A percentile compares a stretch with the other conserved stretches of the same genome.
phyloP scores from a whole-genome alignment of 2,797 vertebrate species.

The Allobates femoralis region DNA sequence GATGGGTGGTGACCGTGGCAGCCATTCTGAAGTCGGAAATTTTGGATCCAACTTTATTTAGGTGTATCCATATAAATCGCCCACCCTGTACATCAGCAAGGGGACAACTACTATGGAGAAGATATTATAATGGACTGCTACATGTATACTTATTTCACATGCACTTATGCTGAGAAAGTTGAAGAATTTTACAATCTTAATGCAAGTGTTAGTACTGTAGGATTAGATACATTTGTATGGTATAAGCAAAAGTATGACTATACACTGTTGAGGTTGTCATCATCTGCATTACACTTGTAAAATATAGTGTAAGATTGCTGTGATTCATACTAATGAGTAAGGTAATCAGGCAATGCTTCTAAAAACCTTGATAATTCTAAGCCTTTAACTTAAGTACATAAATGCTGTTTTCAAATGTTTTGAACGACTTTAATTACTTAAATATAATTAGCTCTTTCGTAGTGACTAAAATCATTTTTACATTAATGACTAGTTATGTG shows the following conservation, averaged over 20 bases:
- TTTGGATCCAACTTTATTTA: too few species aligned
- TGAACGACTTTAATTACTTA: neutral
- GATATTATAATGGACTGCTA: too few species aligned
- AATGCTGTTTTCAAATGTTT: neutral
- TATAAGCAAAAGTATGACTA: neutral
- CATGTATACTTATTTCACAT: too few species aligned
- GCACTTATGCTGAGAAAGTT: too few species aligned
- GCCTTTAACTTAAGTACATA: slow-evolving; percentile 11
- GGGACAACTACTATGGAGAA: too few species aligned
- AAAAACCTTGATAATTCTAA: slow-evolving; percentile 15
- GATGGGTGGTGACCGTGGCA: too few species aligned
- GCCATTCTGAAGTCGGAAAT: too few species aligned
- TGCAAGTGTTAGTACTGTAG: neutral
- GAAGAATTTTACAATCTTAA: neutral
- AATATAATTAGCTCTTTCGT: neutral
- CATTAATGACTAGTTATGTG: neutral
- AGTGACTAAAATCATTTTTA: neutral
- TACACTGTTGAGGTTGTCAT: neutral
- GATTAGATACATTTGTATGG: neutral
- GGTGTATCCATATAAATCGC: too few species aligned
- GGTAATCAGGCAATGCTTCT: slow-evolving; percentile 1
- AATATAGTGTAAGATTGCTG: neutral
- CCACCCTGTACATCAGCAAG: too few species aligned
- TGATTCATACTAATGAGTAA: neutral
- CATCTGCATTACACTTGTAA: neutral